A percentile compares a stretch with the other conserved stretches of the same genome.
Conservation (phyloP, 2,797 vertebrate genomes). For the Platalea minor region DNA sequence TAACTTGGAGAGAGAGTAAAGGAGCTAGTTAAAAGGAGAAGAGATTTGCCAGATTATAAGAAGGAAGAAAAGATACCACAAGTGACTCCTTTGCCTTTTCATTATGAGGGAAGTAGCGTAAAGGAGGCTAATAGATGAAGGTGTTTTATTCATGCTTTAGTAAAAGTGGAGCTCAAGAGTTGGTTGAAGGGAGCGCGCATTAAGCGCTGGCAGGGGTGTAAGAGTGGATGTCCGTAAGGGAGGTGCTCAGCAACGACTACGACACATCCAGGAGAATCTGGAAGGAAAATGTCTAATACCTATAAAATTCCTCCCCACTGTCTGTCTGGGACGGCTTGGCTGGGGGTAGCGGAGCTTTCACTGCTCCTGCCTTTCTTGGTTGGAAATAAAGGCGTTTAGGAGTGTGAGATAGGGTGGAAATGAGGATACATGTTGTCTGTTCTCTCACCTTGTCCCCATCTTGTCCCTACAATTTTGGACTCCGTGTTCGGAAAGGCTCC, state of each 20-base stretch:
- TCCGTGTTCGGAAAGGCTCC: not conserved
- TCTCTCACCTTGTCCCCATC: not conserved
- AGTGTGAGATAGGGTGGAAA: not conserved
- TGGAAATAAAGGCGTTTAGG: not conserved
- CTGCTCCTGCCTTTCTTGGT: not conserved
- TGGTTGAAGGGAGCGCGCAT: not conserved
- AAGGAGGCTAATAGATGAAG: not conserved
- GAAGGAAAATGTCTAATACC: not conserved
- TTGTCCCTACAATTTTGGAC: not conserved
- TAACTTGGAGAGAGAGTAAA: not conserved
- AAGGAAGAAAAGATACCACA: not conserved
- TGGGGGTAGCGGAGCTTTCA: not conserved
- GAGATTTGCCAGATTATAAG: not conserved
- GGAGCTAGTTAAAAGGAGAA: not conserved
- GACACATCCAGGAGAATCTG: not conserved
- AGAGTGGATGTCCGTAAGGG: fast-evolving
- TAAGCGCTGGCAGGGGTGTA: not conserved
- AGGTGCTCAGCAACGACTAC: not conserved
- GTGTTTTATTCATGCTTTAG: not conserved
- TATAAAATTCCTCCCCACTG: not conserved
- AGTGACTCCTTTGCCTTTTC: not conserved
- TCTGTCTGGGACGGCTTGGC: not conserved
- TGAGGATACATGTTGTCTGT: not conserved
- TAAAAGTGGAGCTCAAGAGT: not conserved
- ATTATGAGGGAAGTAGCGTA: not conserved